A percentile compares a stretch with the other conserved stretches of the same genome.
phyloP scores from a whole-genome alignment of 2,797 vertebrate genomes.

The Chromis chromis region DNA sequence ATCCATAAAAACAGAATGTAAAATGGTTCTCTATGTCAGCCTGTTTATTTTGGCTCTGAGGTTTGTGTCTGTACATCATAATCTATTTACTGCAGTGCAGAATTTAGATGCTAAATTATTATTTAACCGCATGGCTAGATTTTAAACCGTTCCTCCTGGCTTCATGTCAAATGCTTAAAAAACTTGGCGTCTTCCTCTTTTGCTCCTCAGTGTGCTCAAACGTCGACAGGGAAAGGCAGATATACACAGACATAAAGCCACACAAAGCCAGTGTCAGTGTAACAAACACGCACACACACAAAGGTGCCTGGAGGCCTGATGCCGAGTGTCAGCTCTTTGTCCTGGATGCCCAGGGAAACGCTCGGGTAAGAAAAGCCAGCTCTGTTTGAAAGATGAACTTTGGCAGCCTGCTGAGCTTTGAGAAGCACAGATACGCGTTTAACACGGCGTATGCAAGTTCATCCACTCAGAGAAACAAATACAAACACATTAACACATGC shows the following conservation, averaged over 20 bases:
- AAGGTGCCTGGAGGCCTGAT: conserved; percentile 57
- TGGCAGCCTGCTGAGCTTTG: conserved; percentile 66
- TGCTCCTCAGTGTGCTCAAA: conserved; percentile 44
- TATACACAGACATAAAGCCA: conserved; percentile 51
- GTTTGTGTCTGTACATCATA: conserved; percentile 67
- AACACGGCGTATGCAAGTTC: conserved; percentile 11
- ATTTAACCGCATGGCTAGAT: conserved; percentile 54
- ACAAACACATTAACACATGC: not conserved
- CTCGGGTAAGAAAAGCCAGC: conserved; percentile 58
- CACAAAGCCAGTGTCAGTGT: conserved; percentile 48
- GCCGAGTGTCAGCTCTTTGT: conserved; percentile 74
- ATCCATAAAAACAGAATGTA: conserved; percentile 68
- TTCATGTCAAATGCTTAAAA: conserved; percentile 57
- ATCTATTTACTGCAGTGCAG: conserved; percentile 73
- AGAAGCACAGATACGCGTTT: conserved; percentile 39
- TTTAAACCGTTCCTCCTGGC: conserved; percentile 57
- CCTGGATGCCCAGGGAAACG: conserved; percentile 62
- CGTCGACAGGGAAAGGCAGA: conserved; percentile 47
- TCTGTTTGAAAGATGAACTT: conserved; percentile 68
- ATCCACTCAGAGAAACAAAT: conserved; percentile 13
- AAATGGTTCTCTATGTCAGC: conserved; percentile 60
- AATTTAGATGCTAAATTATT: conserved; percentile 65
- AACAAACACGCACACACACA: conserved; percentile 54
- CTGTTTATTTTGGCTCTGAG: conserved; percentile 66
- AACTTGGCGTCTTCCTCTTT: conserved; percentile 51